Conservation (phyloP, 2,888 invertebrate species). For the Cantharis flavilabris region DNA sequence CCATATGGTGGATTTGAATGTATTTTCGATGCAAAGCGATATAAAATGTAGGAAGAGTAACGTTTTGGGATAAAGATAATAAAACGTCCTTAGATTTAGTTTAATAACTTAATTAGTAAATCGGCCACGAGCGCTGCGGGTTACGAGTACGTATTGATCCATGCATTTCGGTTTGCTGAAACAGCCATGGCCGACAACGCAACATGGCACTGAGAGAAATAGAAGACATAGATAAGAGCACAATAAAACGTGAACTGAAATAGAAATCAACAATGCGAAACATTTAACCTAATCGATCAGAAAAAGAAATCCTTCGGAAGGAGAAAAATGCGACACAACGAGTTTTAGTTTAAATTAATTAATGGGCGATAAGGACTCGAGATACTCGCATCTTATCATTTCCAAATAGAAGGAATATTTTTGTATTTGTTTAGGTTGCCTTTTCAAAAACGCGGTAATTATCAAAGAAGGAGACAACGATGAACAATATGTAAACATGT, state of each 20-base stretch:
- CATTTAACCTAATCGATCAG: conserved; percentile 2
- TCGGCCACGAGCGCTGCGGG: conserved; percentile 39
- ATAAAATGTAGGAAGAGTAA: not conserved
- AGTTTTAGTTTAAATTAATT: not conserved
- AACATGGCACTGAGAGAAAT: conserved; percentile 28
- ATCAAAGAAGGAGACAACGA: conserved; percentile 18
- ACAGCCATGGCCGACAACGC: conserved; percentile 37
- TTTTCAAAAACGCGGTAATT: conserved; percentile 20
- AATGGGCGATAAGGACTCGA: not conserved
- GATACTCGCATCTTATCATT: not conserved
- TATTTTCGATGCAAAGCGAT: not conserved
- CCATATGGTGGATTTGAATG: not conserved
- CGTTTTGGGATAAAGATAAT: conserved; percentile 2
- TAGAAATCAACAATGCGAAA: conserved; percentile 9
- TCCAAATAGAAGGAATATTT: not conserved
- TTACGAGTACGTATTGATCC: conserved; percentile 41
- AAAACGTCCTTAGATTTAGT: conserved; percentile 30
- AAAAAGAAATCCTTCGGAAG: not conserved
- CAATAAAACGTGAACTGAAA: conserved; percentile 14
- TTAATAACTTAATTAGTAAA: conserved; percentile 42
- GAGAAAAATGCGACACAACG: not conserved
- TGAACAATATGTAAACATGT: conserved; percentile 28
- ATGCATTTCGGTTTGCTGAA: conserved; percentile 33
- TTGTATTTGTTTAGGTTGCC: conserved; percentile 16
- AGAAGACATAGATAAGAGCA: conserved; percentile 29